These are phyloP conservation scores for Emydura subglobosa DNA, from an alignment of 2,113 vertebrate species.

Conservation along the genomic window DNA sequence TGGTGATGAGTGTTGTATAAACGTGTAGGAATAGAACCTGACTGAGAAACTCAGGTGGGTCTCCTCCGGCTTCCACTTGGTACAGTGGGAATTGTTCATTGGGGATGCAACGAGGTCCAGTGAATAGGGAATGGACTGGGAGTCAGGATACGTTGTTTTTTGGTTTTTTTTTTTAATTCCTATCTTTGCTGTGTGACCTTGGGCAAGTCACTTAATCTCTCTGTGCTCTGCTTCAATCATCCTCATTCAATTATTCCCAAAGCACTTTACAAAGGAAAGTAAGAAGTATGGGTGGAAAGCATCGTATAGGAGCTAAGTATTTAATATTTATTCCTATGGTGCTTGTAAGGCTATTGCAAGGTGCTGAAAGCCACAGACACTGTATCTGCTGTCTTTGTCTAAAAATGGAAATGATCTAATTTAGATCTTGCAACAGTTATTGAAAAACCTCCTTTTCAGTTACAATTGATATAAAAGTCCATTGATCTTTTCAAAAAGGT, in stretches of 20 bases:
- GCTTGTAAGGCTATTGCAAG: not conserved
- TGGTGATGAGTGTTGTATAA: not conserved
- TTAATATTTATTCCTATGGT: not conserved
- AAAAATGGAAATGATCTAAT: not conserved
- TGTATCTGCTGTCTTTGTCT: not conserved
- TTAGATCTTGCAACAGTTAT: not conserved
- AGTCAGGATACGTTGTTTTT: not conserved
- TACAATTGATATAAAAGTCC: not conserved
- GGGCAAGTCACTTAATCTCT: not conserved
- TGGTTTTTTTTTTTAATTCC: not conserved
- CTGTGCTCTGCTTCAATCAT: not conserved
- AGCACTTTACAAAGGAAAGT: not conserved
- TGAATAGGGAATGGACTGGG: not conserved
- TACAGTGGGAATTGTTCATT: not conserved
- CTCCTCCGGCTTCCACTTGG: rapidly evolving
- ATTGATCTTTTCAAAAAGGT: not conserved
- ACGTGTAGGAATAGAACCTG: rapidly evolving
- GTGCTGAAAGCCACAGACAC: not conserved
- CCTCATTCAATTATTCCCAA: rapidly evolving
- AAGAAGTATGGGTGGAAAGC: not conserved
- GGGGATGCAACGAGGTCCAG: not conserved
- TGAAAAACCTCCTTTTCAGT: not conserved
- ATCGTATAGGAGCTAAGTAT: not conserved
- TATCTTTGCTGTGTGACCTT: not conserved
- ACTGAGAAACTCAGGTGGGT: not conserved